Conservation (phyloP, 1,140 invertebrate species). For the Lepidostoma basale region DNA sequence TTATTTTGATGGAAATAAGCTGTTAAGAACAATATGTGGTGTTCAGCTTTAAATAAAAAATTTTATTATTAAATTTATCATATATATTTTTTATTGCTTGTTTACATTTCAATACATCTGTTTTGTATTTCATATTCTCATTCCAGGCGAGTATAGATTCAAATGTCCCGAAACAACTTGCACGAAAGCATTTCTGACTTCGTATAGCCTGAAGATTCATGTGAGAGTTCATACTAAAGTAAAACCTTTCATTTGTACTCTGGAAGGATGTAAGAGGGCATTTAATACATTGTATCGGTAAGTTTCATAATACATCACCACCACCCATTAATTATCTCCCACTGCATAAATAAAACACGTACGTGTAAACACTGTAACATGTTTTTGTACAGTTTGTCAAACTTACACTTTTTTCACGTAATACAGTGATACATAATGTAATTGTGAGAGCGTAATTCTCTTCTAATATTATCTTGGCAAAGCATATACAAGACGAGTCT, state of each 20-base stretch:
- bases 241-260: constrained; percentile 84
- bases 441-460: constrained; percentile 38
- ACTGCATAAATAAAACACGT: background rate
- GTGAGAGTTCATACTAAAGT: constrained; percentile 94
- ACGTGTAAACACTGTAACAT: background rate
- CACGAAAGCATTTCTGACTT: constrained; percentile 92
- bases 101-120: no score
- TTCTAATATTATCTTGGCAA: constrained; percentile 45
- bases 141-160: constrained; percentile 89
- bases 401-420: constrained; percentile 8
- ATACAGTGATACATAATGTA: constrained; percentile 28
- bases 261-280: constrained; percentile 84
- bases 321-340: background rate
- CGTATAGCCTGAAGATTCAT: constrained; percentile 94
- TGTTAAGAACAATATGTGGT: no score
- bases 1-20: no score
- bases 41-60: no score
- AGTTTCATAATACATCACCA: constrained; percentile 40
- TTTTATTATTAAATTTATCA: no score
- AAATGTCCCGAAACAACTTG: constrained; percentile 87
- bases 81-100: no score
- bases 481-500: constrained; percentile 5
- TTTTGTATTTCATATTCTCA: background rate
- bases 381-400: constrained; percentile 23
- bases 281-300: constrained; percentile 92